Conservation (phyloP, 1,140 invertebrate species). For the Drosophila seguyi region DNA sequence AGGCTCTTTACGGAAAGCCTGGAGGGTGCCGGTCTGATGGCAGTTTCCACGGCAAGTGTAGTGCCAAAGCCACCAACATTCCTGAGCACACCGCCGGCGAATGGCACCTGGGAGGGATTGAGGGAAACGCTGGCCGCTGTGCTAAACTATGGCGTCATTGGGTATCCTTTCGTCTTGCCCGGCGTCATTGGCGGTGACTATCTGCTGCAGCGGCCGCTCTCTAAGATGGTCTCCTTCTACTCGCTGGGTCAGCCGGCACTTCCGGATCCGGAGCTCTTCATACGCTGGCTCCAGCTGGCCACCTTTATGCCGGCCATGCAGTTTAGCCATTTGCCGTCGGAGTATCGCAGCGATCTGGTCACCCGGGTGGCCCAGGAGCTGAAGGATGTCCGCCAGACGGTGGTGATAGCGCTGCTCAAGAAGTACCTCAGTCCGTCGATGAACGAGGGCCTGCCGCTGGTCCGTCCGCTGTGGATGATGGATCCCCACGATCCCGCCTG, state of each 20-base stretch:
- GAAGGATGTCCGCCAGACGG: constrained; percentile 90
- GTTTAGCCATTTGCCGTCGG: constrained; percentile 94
- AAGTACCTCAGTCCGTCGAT: constrained; percentile 91
- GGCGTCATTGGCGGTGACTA: constrained; percentile 96
- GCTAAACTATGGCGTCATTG: constrained; percentile 93
- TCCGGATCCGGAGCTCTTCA: constrained; percentile 94
- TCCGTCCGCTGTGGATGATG: constrained; percentile 96
- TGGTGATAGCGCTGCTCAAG: constrained; percentile 91
- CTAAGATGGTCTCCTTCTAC: constrained; percentile 81
- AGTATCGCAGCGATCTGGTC: constrained; percentile 91
- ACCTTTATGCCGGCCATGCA: constrained; percentile 96
- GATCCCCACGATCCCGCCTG: constrained; percentile 92
- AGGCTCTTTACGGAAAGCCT: constrained; percentile 89
- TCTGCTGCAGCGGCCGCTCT: constrained; percentile 61
- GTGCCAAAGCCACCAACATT: constrained; percentile 94
- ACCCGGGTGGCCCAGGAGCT: constrained; percentile 91
- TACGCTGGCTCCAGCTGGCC: constrained; percentile 97
- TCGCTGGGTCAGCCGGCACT: constrained; percentile 84
- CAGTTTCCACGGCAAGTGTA: constrained; percentile 92
- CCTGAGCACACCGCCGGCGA: constrained; percentile 93
- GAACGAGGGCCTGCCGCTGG: constrained; percentile 92
- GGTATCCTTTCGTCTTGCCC: constrained; percentile 96
- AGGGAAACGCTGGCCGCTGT: constrained; percentile 89
- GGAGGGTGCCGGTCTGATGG: constrained; percentile 90
- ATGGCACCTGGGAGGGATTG: constrained; percentile 96